These are phyloP conservation scores for Myotis vivesi DNA, from an alignment of 2,797 vertebrate species.

Conservation along the genomic window DNA sequence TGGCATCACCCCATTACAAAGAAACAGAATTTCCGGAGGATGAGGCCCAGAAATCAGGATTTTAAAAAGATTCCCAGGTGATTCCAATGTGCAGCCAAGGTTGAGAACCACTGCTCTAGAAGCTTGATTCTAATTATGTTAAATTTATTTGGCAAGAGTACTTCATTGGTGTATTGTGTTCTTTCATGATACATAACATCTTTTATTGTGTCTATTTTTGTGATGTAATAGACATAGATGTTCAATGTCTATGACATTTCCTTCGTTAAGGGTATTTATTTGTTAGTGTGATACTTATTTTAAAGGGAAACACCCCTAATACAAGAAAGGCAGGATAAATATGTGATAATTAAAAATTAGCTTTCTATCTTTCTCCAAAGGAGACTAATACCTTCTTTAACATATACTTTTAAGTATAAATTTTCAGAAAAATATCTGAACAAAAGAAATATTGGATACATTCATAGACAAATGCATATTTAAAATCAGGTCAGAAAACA, in stretches of 20 bases:
- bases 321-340: background rate
- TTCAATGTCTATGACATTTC: background rate
- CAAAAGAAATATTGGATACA: background rate
- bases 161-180: background rate
- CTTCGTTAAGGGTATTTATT: background rate
- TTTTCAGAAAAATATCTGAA: background rate
- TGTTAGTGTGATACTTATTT: background rate
- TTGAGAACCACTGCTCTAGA: background rate
- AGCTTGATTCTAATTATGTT: background rate
- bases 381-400: background rate
- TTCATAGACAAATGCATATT: background rate
- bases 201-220: background rate
- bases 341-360: background rate
- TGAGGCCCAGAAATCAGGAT: too few relatives aligned
- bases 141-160: background rate
- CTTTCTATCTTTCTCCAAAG: background rate
- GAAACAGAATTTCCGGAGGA: too few relatives aligned
- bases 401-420: background rate
- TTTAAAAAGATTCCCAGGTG: too few relatives aligned
- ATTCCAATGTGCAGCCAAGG: too few relatives aligned
- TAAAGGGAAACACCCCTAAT: background rate
- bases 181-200: background rate
- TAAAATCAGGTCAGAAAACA: background rate
- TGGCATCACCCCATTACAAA: too few relatives aligned
- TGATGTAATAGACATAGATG: background rate